These are phyloP conservation scores for Hanleya hanleyi DNA, from an alignment of 2,888 invertebrate genomes.

Conservation along the genomic window DNA sequence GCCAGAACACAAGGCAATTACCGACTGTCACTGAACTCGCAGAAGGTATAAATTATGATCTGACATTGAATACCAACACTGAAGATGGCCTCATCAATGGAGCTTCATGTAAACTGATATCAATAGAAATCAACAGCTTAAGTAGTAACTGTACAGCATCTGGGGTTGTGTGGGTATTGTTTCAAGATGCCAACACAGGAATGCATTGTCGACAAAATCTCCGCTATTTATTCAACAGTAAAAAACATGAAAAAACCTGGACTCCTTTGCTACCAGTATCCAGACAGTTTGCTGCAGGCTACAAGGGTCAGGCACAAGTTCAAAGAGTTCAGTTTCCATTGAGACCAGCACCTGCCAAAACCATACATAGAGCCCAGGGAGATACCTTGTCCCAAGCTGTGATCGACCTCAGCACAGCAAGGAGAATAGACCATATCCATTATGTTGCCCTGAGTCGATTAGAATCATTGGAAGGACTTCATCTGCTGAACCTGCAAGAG, in stretches of 20 bases:
- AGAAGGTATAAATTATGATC: constrained; percentile 28
- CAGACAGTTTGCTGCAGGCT: constrained; percentile 27
- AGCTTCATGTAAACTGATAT: constrained; percentile 17
- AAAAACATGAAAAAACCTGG: constrained; percentile 16
- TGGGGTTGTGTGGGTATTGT: constrained; percentile 18
- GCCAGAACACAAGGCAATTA: constrained; percentile 23
- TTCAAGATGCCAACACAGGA: constrained; percentile 24
- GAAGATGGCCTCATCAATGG: constrained; percentile 44
- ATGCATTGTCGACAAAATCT: constrained; percentile 7
- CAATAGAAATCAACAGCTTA: neutral
- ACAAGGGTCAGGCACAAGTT: constrained; percentile 20
- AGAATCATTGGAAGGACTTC: constrained; percentile 10
- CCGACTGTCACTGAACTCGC: constrained; percentile 7
- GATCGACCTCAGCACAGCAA: constrained; percentile 15
- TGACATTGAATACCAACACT: constrained; percentile 35
- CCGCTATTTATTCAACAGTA: constrained; percentile 13
- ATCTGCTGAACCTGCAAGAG: constrained; percentile 15
- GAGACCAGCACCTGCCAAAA: constrained; percentile 25
- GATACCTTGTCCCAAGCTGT: constrained; percentile 20
- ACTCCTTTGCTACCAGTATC: constrained; percentile 21
- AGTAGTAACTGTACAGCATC: neutral
- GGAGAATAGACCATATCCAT: constrained; percentile 29
- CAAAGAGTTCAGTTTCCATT: constrained; percentile 31
- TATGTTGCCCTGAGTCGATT: constrained; percentile 26
- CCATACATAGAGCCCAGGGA: constrained; percentile 34